Percentiles rank a stretch among this genome's conserved stretches.
These are phyloP conservation scores for Zaprionus ghesquierei DNA, from an alignment of 1,140 invertebrate species.

Conservation along the genomic window DNA sequence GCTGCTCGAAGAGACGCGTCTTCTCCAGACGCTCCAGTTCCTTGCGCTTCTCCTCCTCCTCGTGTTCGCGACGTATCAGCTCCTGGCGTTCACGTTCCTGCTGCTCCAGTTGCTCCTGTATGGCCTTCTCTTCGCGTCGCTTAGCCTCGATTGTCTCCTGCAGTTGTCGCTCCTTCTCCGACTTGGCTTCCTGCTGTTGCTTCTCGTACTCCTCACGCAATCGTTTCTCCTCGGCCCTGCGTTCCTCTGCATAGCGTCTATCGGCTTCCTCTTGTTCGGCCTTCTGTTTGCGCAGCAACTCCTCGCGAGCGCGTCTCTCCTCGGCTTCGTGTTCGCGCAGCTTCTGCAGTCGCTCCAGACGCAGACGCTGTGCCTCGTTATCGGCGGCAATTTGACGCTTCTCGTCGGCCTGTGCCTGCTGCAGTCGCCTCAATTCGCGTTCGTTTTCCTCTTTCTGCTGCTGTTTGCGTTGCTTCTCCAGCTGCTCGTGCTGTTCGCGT, in stretches of 20 bases:
- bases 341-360: conserved; percentile 50
- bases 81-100: conserved; percentile 64
- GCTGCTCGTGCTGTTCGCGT: conserved; percentile 26
- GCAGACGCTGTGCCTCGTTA: conserved; percentile 43
- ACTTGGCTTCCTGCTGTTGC: conserved; percentile 49
- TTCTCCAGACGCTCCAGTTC: conserved; percentile 62
- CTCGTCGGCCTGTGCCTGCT: conserved; percentile 46
- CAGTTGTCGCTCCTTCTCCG: conserved; percentile 60
- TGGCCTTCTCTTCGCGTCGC: conserved; percentile 54
- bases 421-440: conserved; percentile 40
- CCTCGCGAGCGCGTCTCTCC: conserved; percentile 42
- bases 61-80: conserved; percentile 54
- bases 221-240: conserved; percentile 51
- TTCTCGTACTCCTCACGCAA: conserved; percentile 61
- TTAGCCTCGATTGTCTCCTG: conserved; percentile 69
- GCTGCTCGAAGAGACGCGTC: conserved; percentile 53
- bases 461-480: conserved; percentile 16
- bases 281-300: conserved; percentile 48
- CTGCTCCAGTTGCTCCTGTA: conserved; percentile 52
- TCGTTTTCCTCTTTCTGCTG: conserved; percentile 34
- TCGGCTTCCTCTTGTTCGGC: conserved; percentile 55
- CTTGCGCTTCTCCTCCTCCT: conserved; percentile 70
- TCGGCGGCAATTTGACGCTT: conserved; percentile 45
- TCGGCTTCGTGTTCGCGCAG: conserved; percentile 58
- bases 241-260: conserved; percentile 47